phyloP scores from a whole-genome alignment of 2,888 invertebrate genomes.

The Rotaria socialis region DNA sequence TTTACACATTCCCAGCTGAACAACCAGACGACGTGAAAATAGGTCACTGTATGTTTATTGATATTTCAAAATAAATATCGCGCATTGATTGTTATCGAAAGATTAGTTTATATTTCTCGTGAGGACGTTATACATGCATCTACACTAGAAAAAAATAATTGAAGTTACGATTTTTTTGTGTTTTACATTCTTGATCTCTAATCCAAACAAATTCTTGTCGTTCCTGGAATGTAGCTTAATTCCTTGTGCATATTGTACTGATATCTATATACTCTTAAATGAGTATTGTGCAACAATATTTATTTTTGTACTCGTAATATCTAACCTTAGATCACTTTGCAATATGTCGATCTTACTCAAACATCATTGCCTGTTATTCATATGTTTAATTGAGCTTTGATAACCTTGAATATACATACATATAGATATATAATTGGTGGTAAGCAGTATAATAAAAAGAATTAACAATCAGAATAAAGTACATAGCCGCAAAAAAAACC shows the following conservation, averaged over 20 bases:
- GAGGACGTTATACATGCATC: not conserved
- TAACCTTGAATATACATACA: not conserved
- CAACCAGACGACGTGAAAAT: not conserved
- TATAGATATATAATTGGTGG: not conserved
- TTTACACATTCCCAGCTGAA: slow-evolving; percentile 2
- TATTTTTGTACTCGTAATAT: not conserved
- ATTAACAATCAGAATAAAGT: not conserved
- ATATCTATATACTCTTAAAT: not conserved
- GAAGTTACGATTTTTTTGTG: not conserved
- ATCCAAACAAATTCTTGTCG: not conserved
- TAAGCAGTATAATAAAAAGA: not conserved
- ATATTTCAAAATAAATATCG: slow-evolving; percentile 2
- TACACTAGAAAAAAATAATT: not conserved
- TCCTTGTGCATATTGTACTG: not conserved
- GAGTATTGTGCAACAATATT: too few species aligned
- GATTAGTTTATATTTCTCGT: not conserved
- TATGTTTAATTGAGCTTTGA: not conserved
- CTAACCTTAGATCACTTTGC: not conserved
- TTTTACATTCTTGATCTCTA: not conserved
- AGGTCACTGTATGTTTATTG: not conserved
- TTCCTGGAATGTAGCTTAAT: not conserved
- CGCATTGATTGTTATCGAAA: not conserved
- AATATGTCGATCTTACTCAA: not conserved
- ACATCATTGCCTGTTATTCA: not conserved
- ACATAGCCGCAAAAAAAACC: not conserved